Evolutionary conservation across 2,113 vertebrate species (phyloP).

Genomic region (Prionailurus viverrinus): DNA sequence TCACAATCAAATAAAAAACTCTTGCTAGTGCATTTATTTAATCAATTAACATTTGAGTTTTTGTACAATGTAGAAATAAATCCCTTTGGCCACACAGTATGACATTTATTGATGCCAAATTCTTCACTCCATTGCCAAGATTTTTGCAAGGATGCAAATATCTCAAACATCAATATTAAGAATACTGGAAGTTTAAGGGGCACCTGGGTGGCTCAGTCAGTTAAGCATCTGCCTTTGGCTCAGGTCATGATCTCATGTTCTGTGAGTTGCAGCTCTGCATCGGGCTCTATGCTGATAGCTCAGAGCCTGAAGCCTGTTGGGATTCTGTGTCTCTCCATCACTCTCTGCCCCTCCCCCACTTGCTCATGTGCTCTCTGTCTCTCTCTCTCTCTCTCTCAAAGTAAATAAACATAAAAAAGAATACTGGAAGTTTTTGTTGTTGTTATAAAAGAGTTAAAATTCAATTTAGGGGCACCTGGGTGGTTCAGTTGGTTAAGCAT

Average conservation of each 20-base stretch:
- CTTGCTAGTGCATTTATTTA: neutral
- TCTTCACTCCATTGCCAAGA: conserved; percentile 44
- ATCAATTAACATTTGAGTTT: conserved; percentile 53
- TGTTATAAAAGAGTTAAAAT: conserved; percentile 35
- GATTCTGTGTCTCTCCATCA: no score
- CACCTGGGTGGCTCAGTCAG: no score
- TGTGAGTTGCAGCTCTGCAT: no score
- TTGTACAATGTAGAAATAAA: conserved; percentile 59
- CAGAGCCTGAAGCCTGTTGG: no score
- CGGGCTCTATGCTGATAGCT: no score
- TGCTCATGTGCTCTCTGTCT: no score
- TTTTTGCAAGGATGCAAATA: conserved; percentile 34
- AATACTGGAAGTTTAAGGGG: neutral
- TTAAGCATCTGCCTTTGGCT: no score
- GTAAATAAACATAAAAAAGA: no score
- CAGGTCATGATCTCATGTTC: no score
- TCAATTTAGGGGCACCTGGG: neutral
- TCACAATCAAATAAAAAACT: conserved; percentile 62
- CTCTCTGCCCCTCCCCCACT: no score
- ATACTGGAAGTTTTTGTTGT: neutral
- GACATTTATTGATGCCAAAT: conserved; percentile 13
- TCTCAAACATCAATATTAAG: conserved; percentile 13
- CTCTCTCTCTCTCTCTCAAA: no score
- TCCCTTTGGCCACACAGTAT: neutral
- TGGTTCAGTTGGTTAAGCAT: no score